These are phyloP conservation scores for Pristis pectinata DNA, from an alignment of 2,797 vertebrate species.

Conservation along the genomic window DNA sequence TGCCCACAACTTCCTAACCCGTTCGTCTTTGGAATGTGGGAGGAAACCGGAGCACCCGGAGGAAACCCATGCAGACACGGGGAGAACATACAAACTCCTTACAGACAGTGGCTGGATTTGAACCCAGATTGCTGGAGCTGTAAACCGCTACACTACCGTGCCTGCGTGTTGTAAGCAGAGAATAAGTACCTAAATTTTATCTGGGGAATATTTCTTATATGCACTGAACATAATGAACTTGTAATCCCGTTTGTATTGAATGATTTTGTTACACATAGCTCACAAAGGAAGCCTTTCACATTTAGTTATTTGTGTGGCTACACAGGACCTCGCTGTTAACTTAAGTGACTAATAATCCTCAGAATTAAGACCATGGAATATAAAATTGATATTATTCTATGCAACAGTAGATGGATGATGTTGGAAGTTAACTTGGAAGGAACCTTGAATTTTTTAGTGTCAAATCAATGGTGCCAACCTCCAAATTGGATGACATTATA, in stretches of 20 bases:
- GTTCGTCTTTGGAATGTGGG: too few species aligned
- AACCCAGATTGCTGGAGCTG: too few species aligned
- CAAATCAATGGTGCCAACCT: conserved; percentile 9
- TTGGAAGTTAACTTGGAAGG: background rate
- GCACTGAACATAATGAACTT: background rate
- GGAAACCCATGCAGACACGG: too few species aligned
- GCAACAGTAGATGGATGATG: background rate
- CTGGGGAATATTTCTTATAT: background rate
- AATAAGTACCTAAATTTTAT: background rate
- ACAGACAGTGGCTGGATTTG: too few species aligned
- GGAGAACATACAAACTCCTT: too few species aligned
- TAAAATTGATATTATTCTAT: background rate
- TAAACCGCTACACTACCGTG: too few species aligned
- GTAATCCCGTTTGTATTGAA: background rate
- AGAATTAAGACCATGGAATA: background rate
- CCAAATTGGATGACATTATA: background rate
- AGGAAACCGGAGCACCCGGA: too few species aligned
- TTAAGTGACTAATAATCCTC: background rate
- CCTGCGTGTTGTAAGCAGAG: background rate
- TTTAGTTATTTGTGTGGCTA: background rate
- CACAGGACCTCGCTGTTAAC: background rate
- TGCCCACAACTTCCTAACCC: too few species aligned
- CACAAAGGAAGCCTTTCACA: background rate
- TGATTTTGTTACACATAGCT: background rate
- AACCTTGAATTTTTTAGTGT: background rate